Base-by-base conservation (phyloP, 2,888 invertebrate species). In the Megastigmus dorsalis region DNA sequence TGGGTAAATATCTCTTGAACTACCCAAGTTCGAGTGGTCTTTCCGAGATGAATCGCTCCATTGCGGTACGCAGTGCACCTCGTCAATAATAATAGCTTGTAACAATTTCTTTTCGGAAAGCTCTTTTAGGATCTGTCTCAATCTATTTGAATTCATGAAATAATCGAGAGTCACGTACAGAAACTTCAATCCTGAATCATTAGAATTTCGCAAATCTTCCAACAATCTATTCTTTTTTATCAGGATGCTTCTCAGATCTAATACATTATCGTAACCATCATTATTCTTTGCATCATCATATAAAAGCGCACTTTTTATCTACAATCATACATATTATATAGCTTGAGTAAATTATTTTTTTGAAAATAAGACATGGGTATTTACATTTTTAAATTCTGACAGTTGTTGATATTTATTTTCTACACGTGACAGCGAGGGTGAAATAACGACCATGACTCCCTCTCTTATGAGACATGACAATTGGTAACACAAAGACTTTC, bases 401-500 rank as follows among this genome's bases (percentile, higher is more conserved):
- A 74, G n/a, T n/a, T 74, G 45, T 1, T 33, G 13, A n/a, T 20
- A 74, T 38, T 74, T 67, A 15, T 68, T 45, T 20, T 68, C 57
- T 2, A 48, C 20, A 13, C 67, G 62, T 6, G 68, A 48, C 4
- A 3, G 3, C 9, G 13, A 50, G 2, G 30, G 30, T n/a, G 68
- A 38, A 15, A 74, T 13, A 9, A 74, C 45, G 2, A 74, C 20
- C 3, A 62, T 45, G 9, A 74, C 23, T 3, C 74, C 74, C 10
- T 30, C 10, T 33, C 50, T 43, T 50, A 74, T 48, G 0, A 68
- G 18, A 0, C 74, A 62, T 15, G 68, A n/a, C 26, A 74, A 55
- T 20, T 74, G 74, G 23, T 36, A 68, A 28, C 68, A 74, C n/a
- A 74, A 20, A 5, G 74, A 55, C 23, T 68, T 74, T 20, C 68